Evolutionary conservation across 2,797 vertebrate genomes (phyloP).

Genomic region (Falco naumanni): DNA sequence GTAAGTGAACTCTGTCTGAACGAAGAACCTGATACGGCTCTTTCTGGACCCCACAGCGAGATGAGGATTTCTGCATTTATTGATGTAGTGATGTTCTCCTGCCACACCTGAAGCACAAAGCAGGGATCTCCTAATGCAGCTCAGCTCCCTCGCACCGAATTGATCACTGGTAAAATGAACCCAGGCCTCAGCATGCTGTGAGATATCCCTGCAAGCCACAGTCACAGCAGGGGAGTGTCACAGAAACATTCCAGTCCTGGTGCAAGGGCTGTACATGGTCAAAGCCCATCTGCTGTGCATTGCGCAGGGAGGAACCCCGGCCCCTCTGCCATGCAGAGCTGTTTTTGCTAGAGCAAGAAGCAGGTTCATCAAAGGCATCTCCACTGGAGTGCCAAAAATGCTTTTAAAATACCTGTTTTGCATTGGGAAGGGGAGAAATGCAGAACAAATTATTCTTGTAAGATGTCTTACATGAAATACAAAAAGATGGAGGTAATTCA

Average conservation of each 20-base stretch:
- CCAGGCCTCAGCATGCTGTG: background rate
- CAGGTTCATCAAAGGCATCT: background rate
- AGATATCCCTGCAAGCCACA: background rate
- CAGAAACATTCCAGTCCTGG: background rate
- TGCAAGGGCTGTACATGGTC: background rate
- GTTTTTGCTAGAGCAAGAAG: background rate
- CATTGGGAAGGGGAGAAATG: background rate
- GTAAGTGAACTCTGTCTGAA: background rate
- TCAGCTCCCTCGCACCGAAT: background rate
- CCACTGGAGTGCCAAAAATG: background rate
- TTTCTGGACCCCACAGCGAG: background rate
- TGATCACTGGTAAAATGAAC: fast-evolving
- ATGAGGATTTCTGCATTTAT: background rate
- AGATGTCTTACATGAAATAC: background rate
- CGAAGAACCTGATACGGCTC: fast-evolving
- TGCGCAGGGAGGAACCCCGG: background rate
- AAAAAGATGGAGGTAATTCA: background rate
- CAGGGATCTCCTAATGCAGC: background rate
- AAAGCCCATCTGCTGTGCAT: background rate
- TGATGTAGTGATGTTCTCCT: background rate
- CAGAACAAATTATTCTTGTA: background rate
- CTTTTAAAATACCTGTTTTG: background rate
- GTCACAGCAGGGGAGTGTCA: fast-evolving
- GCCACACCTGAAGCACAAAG: background rate
- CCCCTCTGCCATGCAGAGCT: fast-evolving